Conservation (phyloP, 2,797 vertebrate species). For the Enteromius paludinosus region DNA sequence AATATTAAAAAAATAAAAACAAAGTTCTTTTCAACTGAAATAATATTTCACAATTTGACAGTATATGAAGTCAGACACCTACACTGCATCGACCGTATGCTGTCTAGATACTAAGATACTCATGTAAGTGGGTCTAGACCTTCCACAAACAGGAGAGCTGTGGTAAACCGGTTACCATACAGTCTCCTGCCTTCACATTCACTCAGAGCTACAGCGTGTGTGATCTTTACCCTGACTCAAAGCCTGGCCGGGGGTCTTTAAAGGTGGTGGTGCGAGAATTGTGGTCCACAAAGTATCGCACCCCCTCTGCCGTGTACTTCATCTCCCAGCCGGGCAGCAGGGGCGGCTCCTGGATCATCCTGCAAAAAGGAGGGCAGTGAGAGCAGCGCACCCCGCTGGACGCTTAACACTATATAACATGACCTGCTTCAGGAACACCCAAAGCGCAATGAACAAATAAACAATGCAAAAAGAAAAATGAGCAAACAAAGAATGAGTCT, state of each 20-base stretch:
- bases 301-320: constrained; percentile 96
- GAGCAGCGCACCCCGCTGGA: constrained; percentile 63
- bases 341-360: constrained; percentile 98
- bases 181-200: constrained; percentile 5
- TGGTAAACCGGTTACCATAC: neutral
- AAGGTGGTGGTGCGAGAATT: constrained; percentile 96
- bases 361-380: constrained; percentile 77
- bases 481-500: constrained; percentile 23
- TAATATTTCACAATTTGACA: neutral
- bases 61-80: neutral
- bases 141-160: neutral
- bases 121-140: neutral
- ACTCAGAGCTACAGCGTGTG: constrained; percentile 40
- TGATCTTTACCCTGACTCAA: constrained; percentile 91
- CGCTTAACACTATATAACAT: constrained; percentile 49
- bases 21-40: neutral
- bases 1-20: neutral
- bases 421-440: neutral
- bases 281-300: constrained; percentile 98
- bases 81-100: neutral
- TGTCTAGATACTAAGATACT: neutral
- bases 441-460: constrained; percentile 5
- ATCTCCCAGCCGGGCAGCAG: constrained; percentile 98
- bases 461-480: constrained; percentile 16
- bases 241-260: constrained; percentile 96